Evolutionary conservation across 2,888 invertebrate species (phyloP).

Genomic region (Leptinotarsa haldemani): DNA sequence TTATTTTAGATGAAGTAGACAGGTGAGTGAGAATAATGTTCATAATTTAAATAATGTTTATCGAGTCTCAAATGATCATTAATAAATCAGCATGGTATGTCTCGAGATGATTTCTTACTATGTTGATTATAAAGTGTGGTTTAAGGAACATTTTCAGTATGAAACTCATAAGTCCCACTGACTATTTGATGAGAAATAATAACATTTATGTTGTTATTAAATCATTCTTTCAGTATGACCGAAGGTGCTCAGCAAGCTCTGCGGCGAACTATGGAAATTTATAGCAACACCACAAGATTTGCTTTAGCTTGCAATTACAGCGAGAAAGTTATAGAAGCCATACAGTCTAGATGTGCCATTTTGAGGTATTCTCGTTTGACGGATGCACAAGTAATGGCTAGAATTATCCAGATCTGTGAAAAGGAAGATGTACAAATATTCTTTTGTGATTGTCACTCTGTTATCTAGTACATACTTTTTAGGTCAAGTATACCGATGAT

Average conservation of each 20-base stretch:
- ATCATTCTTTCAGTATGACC: constrained; percentile 83
- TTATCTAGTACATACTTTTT: neutral
- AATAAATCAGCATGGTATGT: too few species aligned
- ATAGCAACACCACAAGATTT: constrained; percentile 96
- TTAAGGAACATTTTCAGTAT: too few species aligned
- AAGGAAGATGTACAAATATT: constrained; percentile 73
- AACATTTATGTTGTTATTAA: neutral
- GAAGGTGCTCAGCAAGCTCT: constrained; percentile 99
- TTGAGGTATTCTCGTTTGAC: constrained; percentile 90
- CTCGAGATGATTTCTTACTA: too few species aligned
- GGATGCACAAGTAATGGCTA: constrained; percentile 90
- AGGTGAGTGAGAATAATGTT: constrained; percentile 65
- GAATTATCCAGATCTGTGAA: constrained; percentile 80
- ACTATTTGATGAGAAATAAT: too few species aligned
- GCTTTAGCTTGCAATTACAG: constrained; percentile 98
- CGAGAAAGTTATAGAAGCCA: constrained; percentile 98
- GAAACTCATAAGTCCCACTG: too few species aligned
- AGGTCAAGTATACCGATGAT: constrained; percentile 87
- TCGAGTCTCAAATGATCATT: too few species aligned
- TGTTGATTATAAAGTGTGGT: too few species aligned
- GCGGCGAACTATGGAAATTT: constrained; percentile 98
- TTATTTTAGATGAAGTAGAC: constrained; percentile 98
- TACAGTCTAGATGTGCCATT: constrained; percentile 98
- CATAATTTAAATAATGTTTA: neutral
- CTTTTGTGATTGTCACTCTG: neutral